A percentile compares a stretch with the other conserved stretches of the same genome.
These are phyloP conservation scores for Drosophila nasuta DNA, from an alignment of 1,140 invertebrate genomes.

Conservation along the genomic window DNA sequence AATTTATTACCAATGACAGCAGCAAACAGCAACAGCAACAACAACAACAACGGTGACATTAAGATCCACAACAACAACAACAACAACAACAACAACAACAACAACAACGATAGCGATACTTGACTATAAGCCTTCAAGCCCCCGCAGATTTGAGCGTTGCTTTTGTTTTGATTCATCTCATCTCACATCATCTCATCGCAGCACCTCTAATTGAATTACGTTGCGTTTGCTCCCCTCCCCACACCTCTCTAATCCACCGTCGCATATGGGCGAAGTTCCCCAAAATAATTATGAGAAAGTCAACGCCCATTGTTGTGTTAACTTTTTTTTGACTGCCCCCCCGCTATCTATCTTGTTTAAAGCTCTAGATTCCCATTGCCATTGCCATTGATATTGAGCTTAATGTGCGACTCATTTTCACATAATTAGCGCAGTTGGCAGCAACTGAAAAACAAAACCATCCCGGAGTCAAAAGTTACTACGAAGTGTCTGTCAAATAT, in stretches of 20 bases:
- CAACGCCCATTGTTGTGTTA: slow-evolving; percentile 68
- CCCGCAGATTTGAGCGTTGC: slow-evolving; percentile 55
- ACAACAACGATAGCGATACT: slow-evolving; percentile 9
- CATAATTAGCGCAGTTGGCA: slow-evolving; percentile 51
- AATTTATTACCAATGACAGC: slow-evolving; percentile 67
- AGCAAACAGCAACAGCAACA: slow-evolving; percentile 19
- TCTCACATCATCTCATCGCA: slow-evolving; percentile 31
- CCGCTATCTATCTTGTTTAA: not conserved
- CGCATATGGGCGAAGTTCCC: slow-evolving; percentile 6
- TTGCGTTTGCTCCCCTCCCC: slow-evolving; percentile 34
- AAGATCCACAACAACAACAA: not conserved
- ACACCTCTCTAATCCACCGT: not conserved
- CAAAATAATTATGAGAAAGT: slow-evolving; percentile 77
- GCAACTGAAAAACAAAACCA: slow-evolving; percentile 7
- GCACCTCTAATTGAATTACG: slow-evolving; percentile 76
- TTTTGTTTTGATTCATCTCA: slow-evolving; percentile 62
- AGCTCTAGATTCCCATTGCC: slow-evolving; percentile 12
- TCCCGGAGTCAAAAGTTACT: slow-evolving; percentile 28
- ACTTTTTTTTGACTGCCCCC: slow-evolving; percentile 41
- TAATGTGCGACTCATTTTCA: slow-evolving; percentile 39
- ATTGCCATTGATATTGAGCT: slow-evolving; percentile 39
- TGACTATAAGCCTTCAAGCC: slow-evolving; percentile 35
- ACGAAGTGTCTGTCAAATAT: slow-evolving; percentile 26
- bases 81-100: slow-evolving; percentile 18
- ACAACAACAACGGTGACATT: slow-evolving; percentile 11